phyloP scores from a whole-genome alignment of 1,140 invertebrate species.

The Metaphire vulgaris region DNA sequence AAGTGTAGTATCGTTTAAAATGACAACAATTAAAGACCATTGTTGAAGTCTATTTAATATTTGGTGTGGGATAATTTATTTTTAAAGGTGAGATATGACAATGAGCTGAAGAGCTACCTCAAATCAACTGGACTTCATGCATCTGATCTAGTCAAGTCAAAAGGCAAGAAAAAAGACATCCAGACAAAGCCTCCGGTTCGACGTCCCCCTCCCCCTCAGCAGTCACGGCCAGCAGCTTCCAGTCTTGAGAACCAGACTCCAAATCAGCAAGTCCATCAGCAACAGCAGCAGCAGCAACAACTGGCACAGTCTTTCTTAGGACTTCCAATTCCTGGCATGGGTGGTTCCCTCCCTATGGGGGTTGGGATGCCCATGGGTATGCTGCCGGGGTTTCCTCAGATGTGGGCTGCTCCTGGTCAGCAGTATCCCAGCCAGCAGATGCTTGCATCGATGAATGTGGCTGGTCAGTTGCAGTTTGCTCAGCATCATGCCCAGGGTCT shows the following conservation, averaged over 20 bases:
- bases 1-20: too few relatives aligned
- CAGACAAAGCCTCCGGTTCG: not conserved
- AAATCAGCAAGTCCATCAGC: not conserved
- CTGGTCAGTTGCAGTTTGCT: not conserved
- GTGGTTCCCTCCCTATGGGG: not conserved
- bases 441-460: not conserved
- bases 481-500: not conserved
- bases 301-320: not conserved
- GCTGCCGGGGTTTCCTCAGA: not conserved
- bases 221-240: too few relatives aligned
- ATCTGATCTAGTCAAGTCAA: constrained; percentile 26
- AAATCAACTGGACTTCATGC: constrained; percentile 27
- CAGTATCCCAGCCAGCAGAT: not conserved
- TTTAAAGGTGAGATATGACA: constrained; percentile 30
- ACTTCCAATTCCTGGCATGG: not conserved
- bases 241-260: not conserved
- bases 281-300: not conserved
- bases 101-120: constrained; percentile 25
- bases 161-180: constrained; percentile 17
- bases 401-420: not conserved
- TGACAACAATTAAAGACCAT: too few relatives aligned
- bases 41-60: too few relatives aligned
- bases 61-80: not conserved
- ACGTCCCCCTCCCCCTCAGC: not conserved
- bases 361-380: not conserved